These are phyloP conservation scores for Trachelus troglodyta DNA, from an alignment of 2,888 invertebrate genomes.

Conservation along the genomic window DNA sequence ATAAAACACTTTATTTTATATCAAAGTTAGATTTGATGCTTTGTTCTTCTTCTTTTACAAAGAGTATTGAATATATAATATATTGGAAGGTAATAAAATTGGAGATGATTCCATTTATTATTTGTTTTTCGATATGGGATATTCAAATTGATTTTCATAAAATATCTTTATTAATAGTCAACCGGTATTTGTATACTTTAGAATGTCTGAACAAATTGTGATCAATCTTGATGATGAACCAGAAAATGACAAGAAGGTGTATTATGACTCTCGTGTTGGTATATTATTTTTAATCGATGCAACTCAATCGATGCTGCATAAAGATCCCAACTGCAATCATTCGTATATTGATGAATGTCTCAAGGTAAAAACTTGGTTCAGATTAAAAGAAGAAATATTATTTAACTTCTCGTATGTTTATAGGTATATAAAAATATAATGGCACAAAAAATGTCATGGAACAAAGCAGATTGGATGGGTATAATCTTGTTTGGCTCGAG, in stretches of 20 bases:
- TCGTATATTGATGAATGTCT: constrained; percentile 38
- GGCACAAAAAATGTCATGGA: constrained; percentile 39
- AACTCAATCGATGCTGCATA: constrained; percentile 40
- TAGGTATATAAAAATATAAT: constrained; percentile 35
- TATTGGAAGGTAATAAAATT: too few species aligned
- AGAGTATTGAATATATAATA: too few species aligned
- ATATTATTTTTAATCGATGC: constrained; percentile 43
- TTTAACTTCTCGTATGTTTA: constrained; percentile 2
- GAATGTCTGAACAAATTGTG: too few species aligned
- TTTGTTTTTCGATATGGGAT: too few species aligned
- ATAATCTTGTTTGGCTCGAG: constrained; percentile 39
- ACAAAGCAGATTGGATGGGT: constrained; percentile 44
- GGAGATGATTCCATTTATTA: too few species aligned
- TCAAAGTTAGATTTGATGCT: too few species aligned
- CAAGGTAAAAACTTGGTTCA: constrained; percentile 27
- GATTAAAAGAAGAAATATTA: background rate
- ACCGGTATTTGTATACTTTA: too few species aligned
- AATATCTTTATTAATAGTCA: too few species aligned
- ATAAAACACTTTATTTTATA: too few species aligned
- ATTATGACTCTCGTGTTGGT: constrained; percentile 34
- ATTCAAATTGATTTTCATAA: too few species aligned
- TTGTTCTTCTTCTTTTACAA: too few species aligned
- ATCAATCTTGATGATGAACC: too few species aligned
- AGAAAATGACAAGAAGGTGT: constrained; percentile 15
- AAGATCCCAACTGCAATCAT: constrained; percentile 15